Conservation (phyloP, 2,888 invertebrate species). For the Nyleta sp. region DNA sequence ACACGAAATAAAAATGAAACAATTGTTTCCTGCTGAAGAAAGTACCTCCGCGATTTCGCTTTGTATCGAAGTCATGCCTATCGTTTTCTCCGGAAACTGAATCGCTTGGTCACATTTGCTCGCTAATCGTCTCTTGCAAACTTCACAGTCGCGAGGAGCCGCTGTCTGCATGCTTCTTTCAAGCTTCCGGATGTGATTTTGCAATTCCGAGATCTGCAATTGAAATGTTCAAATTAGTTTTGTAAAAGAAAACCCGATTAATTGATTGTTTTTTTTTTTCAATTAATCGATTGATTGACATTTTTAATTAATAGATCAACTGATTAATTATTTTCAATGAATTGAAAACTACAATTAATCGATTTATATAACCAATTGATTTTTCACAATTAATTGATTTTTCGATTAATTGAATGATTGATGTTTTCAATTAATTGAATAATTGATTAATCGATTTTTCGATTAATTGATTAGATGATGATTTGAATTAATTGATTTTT, state of each 20-base stretch:
- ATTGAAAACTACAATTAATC: too few relatives aligned
- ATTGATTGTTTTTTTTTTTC: neutral
- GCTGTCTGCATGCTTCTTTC: slow-evolving; percentile 66
- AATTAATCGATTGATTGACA: neutral
- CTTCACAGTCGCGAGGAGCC: slow-evolving; percentile 72
- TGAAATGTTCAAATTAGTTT: too few relatives aligned
- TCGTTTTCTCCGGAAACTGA: slow-evolving; percentile 71
- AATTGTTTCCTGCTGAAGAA: slow-evolving; percentile 6
- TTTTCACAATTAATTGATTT: slow-evolving; percentile 4
- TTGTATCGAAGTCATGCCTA: slow-evolving; percentile 67
- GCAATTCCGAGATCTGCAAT: slow-evolving; percentile 67
- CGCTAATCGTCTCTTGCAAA: slow-evolving; percentile 68
- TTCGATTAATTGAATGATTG: too few relatives aligned
- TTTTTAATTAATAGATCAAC: neutral
- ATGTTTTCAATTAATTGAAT: too few relatives aligned
- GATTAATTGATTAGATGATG: too few relatives aligned
- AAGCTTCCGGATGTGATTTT: slow-evolving; percentile 70
- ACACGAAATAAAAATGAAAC: neutral
- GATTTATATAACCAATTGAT: neutral
- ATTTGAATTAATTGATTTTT: too few relatives aligned
- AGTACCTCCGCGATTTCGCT: slow-evolving; percentile 74
- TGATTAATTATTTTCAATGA: too few relatives aligned
- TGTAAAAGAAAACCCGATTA: slow-evolving; percentile 9
- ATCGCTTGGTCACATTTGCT: slow-evolving; percentile 72
- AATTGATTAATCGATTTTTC: too few relatives aligned